Conservation (phyloP, 2,888 invertebrate species). For the Sinelater perroti region DNA sequence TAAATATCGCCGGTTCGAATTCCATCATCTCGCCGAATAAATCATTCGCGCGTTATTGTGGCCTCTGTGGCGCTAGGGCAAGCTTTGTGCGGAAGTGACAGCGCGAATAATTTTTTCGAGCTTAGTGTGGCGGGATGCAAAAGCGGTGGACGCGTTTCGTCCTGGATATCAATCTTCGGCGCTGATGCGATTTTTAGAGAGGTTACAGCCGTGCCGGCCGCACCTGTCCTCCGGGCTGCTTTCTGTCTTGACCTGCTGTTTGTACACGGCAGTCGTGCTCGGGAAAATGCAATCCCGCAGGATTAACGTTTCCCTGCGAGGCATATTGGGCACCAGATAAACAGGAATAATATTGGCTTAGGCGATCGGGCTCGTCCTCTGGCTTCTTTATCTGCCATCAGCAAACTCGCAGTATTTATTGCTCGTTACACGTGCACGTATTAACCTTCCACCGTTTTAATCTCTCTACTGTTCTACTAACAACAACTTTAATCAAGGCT, state of each 20-base stretch:
- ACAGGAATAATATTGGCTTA: conserved; percentile 11
- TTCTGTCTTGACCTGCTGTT: conserved; percentile 13
- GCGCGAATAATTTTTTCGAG: conserved; percentile 24
- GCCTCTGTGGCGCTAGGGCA: conserved; percentile 20
- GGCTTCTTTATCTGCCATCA: conserved; percentile 5
- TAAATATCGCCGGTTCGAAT: conserved; percentile 22
- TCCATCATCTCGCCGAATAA: conserved; percentile 27
- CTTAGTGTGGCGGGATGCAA: conserved; percentile 15
- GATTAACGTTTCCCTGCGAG: conserved; percentile 5
- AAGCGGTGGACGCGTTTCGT: conserved; percentile 12
- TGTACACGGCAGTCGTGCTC: neutral
- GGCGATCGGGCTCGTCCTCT: neutral
- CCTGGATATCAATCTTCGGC: conserved; percentile 16
- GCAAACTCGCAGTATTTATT: conserved; percentile 4
- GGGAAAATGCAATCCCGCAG: conserved; percentile 6
- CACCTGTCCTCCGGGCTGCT: conserved; percentile 7
- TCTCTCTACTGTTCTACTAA: neutral
- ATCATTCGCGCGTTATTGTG: conserved; percentile 29
- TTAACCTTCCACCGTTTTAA: neutral
- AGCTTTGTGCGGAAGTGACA: conserved; percentile 28
- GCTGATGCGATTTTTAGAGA: conserved; percentile 17
- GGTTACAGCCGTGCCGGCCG: conserved; percentile 5
- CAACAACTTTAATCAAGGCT: too few species aligned
- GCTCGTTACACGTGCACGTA: too few species aligned
- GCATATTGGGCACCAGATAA: conserved; percentile 5